Percentiles rank a stretch among this genome's conserved stretches.
These are phyloP conservation scores for Limonius californicus DNA, from an alignment of 1,140 invertebrate species.

Conservation along the genomic window DNA sequence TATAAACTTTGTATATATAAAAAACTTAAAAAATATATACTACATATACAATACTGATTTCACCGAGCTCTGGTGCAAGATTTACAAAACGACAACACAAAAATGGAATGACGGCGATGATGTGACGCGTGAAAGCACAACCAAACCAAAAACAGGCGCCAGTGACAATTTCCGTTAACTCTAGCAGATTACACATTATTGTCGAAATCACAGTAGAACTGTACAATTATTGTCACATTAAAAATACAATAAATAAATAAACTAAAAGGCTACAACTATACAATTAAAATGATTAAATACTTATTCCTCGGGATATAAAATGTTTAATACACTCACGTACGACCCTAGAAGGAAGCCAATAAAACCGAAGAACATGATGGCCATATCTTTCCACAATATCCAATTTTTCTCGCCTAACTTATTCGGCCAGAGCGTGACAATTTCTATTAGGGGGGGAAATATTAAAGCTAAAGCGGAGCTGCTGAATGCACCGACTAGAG, in stretches of 20 bases:
- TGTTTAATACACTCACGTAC: slow-evolving; percentile 70
- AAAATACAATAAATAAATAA: not conserved
- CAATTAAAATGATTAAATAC: not conserved
- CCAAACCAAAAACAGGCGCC: too few species aligned
- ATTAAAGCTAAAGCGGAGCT: slow-evolving; percentile 86
- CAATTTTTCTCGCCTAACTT: slow-evolving; percentile 59
- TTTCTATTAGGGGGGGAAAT: slow-evolving; percentile 86
- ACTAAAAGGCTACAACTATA: not conserved
- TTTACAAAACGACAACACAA: too few species aligned
- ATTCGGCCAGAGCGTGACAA: slow-evolving; percentile 73
- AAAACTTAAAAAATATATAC: not conserved
- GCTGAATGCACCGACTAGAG: slow-evolving; percentile 85
- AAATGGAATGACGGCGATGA: too few species aligned
- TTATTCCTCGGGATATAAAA: slow-evolving; percentile 47
- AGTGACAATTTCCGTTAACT: too few species aligned
- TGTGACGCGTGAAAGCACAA: too few species aligned
- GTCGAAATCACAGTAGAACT: slow-evolving; percentile 1
- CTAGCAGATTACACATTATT: too few species aligned
- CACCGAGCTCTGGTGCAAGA: not conserved
- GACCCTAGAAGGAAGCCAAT: slow-evolving; percentile 75
- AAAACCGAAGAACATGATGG: slow-evolving; percentile 69
- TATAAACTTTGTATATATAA: not conserved
- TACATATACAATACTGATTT: not conserved
- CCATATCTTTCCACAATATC: slow-evolving; percentile 67
- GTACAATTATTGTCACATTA: not conserved